Conservation (phyloP, 1,140 invertebrate genomes). For the Heliconius congener region DNA sequence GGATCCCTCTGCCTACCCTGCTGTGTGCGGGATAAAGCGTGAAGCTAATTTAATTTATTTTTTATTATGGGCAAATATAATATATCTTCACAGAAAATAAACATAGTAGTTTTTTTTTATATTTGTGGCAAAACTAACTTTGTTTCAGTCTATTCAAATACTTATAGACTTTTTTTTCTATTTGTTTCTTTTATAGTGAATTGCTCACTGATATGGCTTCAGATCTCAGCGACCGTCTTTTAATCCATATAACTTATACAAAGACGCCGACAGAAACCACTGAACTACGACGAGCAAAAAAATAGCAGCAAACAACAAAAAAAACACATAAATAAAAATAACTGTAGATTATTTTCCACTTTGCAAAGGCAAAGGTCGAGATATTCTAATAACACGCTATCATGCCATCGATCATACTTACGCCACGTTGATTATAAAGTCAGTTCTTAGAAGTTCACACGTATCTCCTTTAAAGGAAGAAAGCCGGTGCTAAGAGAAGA, state of each 20-base stretch:
- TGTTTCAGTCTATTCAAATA: too few species aligned
- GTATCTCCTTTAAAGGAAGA: slow-evolving; percentile 35
- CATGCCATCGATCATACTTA: slow-evolving; percentile 35
- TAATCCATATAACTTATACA: not conserved
- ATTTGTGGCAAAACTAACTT: too few species aligned
- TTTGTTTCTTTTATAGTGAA: not conserved
- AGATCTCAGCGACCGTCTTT: not conserved
- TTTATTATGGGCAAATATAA: too few species aligned
- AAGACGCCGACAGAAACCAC: not conserved
- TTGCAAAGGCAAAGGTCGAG: slow-evolving; percentile 14
- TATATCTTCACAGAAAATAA: too few species aligned
- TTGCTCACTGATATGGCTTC: not conserved
- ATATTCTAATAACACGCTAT: slow-evolving; percentile 19
- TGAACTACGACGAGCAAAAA: not conserved
- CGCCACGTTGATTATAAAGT: slow-evolving; percentile 30
- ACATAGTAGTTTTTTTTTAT: too few species aligned
- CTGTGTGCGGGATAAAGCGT: too few species aligned
- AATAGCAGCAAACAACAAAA: not conserved
- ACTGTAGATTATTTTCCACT: not conserved
- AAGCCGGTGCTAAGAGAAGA: slow-evolving; percentile 36
- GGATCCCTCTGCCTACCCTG: too few species aligned
- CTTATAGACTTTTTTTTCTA: too few species aligned
- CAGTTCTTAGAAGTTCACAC: slow-evolving; percentile 29
- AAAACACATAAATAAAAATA: not conserved
- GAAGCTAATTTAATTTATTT: too few species aligned